Base-by-base conservation (phyloP, 2,113 vertebrate genomes). In the Theristicus caerulescens region DNA sequence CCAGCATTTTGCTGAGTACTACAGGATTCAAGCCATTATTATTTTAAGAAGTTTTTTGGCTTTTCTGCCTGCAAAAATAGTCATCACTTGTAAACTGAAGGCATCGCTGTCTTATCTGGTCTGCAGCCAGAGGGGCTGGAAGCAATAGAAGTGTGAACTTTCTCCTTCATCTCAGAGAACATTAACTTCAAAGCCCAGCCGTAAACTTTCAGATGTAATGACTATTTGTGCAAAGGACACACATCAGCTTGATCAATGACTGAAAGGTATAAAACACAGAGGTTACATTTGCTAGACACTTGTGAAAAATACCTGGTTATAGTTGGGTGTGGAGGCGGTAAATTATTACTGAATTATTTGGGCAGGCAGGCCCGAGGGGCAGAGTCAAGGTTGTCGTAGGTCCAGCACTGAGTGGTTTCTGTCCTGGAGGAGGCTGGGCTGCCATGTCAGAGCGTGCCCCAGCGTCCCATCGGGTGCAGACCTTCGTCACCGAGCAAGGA, bases 161-260 rank as follows among this genome's bases (percentile, higher is more conserved):
- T 95, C 95, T 96, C 94, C 82, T 94, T 97, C 95, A 93, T 97
- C 97, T 97, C 69, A 82, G 86, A 92, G 87, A 88, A 96, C 96
- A 96, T 97, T 97, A 97, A 93, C 92, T 93, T 94, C 86, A 91
- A 97, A 97, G 96, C 78, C 62, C 77, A 66, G 34, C 67, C 62
- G 7, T 76, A 92, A 95, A 95, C 92, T 95, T 94, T 94, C 90
- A 95, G 86, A 97, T 94, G 87, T 92, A 94, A 97, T 95, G 91
- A 82, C 79, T 93, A 69, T 90, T 90, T 92, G 91, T 79, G 92
- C 91, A 95, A 61, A 91, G 92, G 80, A 90, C 67, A 93, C 86
- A 94, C 57, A 93, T 81, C 96, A 86, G 82, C 58, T 71, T 93
- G 90, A 90, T 94, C 93, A 78, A 82, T 66, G 93, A 89, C 77